Evolutionary conservation across 2,797 vertebrate genomes (phyloP).

Genomic region (Pipistrellus pygmaeus): DNA sequence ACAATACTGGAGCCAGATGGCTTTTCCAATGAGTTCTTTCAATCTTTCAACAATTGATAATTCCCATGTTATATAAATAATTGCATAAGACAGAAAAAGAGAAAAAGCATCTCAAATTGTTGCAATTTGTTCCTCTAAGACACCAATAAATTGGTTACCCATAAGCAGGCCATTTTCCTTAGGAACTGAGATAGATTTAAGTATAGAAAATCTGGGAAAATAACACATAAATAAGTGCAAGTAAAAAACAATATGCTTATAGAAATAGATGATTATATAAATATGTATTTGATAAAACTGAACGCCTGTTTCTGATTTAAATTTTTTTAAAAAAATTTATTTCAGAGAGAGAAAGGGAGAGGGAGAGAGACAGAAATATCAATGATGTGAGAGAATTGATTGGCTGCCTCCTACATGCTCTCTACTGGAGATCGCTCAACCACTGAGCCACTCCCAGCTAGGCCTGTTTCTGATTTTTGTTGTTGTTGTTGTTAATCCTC

Average conservation of each 20-base stretch:
- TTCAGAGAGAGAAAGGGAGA: too few species aligned
- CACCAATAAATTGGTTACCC: not conserved
- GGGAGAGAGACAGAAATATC: too few species aligned
- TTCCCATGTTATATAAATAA: slow-evolving; percentile 72
- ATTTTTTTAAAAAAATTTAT: too few species aligned
- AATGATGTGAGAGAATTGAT: too few species aligned
- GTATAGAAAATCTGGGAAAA: slow-evolving; percentile 19
- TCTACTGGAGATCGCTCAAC: too few species aligned
- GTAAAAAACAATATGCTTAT: not conserved
- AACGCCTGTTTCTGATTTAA: slow-evolving; percentile 1
- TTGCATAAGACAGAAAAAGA: slow-evolving; percentile 68
- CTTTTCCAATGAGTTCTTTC: slow-evolving; percentile 77
- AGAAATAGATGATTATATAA: not conserved
- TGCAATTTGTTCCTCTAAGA: slow-evolving; percentile 41
- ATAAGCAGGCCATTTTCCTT: not conserved
- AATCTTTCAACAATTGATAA: slow-evolving; percentile 73
- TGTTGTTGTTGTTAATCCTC: too few species aligned
- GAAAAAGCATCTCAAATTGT: slow-evolving; percentile 13
- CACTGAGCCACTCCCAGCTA: too few species aligned
- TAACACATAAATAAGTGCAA: slow-evolving; percentile 9
- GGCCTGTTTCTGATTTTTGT: too few species aligned
- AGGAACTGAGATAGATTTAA: not conserved
- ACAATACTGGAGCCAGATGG: slow-evolving; percentile 79
- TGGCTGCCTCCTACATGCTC: too few species aligned
- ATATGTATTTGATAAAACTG: slow-evolving; percentile 26